Evolutionary conservation across 2,888 invertebrate genomes (phyloP), one percentile per base, ranked within the genome.

Genomic region (Raillietiella orientalis): DNA sequence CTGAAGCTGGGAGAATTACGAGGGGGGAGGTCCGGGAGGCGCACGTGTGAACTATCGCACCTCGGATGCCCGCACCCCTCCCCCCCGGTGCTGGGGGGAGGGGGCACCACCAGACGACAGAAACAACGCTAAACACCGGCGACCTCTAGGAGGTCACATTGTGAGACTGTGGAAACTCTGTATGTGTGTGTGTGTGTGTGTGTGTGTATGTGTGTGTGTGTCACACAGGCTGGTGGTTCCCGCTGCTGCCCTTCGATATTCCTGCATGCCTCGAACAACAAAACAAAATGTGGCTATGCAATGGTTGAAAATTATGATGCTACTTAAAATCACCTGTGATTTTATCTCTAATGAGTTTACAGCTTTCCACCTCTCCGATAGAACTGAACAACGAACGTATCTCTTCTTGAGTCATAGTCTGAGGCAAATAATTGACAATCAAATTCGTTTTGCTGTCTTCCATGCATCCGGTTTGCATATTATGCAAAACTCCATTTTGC

Each of bases 391-490:
- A 59, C 29, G 84, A 79, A 34, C 90, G 62, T 35, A 96, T 93
- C 52, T 93, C 93, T 51, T 93, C 93, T 53, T 96, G 93, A 29
- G 84, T 84, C 96, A 96, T 96, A 39, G 77, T 87, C 58, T 96
- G 96, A 33, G 96, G 96, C 51, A 96, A 61, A 53, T 96, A 96
- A 58, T 96, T 96, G 44, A 96, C 93, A 52, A 96, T 96, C 38
- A 96, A 64, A 56, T 96, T 96, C 39, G 93, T 96, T 57, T 82
- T 75, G 41, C 75, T 77, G 56, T 84, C 82, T 53, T 74, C 72
- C 42, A 67, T 63, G 43, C 69, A 69, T 23, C 52, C 51, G 26
- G 53, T 43, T 30, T 43, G 39, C 33, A 41, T 42, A 31, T 44
- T 43, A 32, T 46, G 43, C 25, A 45, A 44, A 25, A 44, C 33